phyloP scores from a whole-genome alignment of 2,797 vertebrate species.

The Macroramphosus scolopax region DNA sequence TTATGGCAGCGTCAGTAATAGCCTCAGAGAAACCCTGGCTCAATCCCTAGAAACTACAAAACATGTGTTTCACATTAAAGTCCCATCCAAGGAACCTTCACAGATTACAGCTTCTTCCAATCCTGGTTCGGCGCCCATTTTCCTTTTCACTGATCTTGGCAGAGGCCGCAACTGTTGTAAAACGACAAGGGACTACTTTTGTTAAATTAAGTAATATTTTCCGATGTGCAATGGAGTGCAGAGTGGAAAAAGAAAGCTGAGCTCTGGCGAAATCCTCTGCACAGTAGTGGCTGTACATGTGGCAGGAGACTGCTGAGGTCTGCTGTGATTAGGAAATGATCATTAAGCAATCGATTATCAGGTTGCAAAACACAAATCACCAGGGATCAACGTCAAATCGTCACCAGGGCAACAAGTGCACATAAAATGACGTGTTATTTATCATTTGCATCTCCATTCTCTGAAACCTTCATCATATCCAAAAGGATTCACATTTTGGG shows the following conservation, averaged over 20 bases:
- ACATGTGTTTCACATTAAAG: constrained; percentile 66
- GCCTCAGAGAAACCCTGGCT: too few relatives aligned
- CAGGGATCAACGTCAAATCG: too few relatives aligned
- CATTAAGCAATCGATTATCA: too few relatives aligned
- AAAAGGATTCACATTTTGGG: too few relatives aligned
- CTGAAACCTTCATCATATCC: too few relatives aligned
- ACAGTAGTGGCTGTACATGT: constrained; percentile 41
- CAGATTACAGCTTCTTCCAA: constrained; percentile 28
- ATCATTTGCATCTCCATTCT: too few relatives aligned
- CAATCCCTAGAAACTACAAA: constrained; percentile 29
- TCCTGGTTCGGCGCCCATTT: constrained; percentile 16
- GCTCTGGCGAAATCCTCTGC: constrained; percentile 21
- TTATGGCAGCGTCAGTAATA: constrained; percentile 16
- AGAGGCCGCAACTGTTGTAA: constrained; percentile 30
- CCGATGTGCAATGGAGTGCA: constrained; percentile 13
- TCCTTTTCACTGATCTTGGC: constrained; percentile 39
- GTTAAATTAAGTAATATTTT: constrained; percentile 59
- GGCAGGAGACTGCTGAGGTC: constrained; percentile 43
- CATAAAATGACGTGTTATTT: too few relatives aligned
- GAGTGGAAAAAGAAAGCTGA: constrained; percentile 21
- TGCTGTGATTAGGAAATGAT: constrained; percentile 17
- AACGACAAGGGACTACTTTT: constrained; percentile 24
- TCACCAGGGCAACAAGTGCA: too few relatives aligned
- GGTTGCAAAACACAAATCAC: constrained; percentile 23
- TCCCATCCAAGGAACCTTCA: constrained; percentile 23